Evolutionary conservation across 1,140 invertebrate genomes (phyloP), one percentile per base, ranked within the genome.

Genomic region (Episyrphus balteatus): DNA sequence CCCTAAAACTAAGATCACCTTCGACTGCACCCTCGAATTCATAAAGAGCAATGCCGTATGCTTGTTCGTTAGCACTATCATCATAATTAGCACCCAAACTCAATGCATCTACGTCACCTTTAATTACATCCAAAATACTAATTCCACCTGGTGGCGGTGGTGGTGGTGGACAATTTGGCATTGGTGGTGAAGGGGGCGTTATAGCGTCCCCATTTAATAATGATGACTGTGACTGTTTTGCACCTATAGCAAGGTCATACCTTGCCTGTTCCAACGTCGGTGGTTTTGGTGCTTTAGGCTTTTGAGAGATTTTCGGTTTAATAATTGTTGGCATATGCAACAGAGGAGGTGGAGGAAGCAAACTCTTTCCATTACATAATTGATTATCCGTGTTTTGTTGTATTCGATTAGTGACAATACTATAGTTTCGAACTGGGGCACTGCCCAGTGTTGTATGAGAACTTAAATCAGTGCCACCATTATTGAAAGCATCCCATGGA

Each of bases 121-220:
- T 43, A 15, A 66, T 68, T 21, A 67, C 64, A 36, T 64, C 64
- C 11, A 66, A 44, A 38, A 67, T 44, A 60, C 70, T 66, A 60
- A 73, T 49, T 51, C 54, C 44, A 54, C 56, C 31, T 13, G 72
- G 59, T 0, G 84, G 82, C 9, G 81, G 82, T 13, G 82, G 78
- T 7, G 84, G 84, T 2, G 84, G 82, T 9, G 83, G 83, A 44
- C 82, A 74, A 14, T 74, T 75, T 7, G 84, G 84, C 84, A 87
- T 88, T 0, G 84, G 85, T 0, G 81, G 83, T 41, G 84, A 86
- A 7, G 71, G 70, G 32, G 62, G 62, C 0, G 59, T 61, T 33
- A 12, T n/a, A 48, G 40, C 14, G 30, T 30, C 36, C 5, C 13
- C 18, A 47, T 0, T 55, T 47, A 6, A 7, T 18, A 36, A 13